phyloP scores from a whole-genome alignment of 2,113 vertebrate species.

The Ovibos moschatus region DNA sequence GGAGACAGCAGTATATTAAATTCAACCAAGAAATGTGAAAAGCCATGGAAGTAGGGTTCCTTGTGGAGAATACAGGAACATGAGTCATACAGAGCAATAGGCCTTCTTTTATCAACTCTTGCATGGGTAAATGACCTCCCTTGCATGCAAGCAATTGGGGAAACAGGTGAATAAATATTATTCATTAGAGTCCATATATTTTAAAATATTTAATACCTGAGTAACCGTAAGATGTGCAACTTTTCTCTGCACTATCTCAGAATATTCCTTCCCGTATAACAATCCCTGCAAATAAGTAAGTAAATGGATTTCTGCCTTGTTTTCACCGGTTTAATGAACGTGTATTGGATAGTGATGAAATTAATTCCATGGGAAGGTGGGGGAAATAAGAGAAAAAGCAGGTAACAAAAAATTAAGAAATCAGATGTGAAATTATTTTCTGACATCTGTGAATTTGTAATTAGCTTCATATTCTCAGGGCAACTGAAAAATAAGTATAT shows the following conservation, averaged over 20 bases:
- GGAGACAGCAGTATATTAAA: not conserved
- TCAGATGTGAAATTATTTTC: not conserved
- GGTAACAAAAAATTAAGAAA: not conserved
- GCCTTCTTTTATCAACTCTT: not conserved
- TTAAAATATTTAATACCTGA: slow-evolving; percentile 26
- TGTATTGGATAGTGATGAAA: not conserved
- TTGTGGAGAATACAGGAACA: not conserved
- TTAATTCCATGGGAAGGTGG: not conserved
- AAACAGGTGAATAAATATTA: not conserved
- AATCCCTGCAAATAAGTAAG: not conserved
- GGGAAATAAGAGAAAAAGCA: not conserved
- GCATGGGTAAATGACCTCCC: not conserved
- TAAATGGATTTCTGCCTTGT: not conserved
- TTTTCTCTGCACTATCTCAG: not conserved
- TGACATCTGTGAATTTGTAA: not conserved
- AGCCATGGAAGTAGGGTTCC: not conserved
- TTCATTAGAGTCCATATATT: not conserved
- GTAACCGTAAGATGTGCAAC: not conserved
- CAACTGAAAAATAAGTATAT: not conserved
- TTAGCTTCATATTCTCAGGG: not conserved
- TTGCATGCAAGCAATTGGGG: not conserved
- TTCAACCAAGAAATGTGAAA: not conserved
- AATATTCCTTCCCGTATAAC: not conserved
- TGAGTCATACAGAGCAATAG: not conserved
- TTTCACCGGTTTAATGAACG: not conserved